Percentiles rank a stretch among this genome's conserved stretches.
phyloP scores from a whole-genome alignment of 2,888 invertebrate species.

The Diaphora mendica region DNA sequence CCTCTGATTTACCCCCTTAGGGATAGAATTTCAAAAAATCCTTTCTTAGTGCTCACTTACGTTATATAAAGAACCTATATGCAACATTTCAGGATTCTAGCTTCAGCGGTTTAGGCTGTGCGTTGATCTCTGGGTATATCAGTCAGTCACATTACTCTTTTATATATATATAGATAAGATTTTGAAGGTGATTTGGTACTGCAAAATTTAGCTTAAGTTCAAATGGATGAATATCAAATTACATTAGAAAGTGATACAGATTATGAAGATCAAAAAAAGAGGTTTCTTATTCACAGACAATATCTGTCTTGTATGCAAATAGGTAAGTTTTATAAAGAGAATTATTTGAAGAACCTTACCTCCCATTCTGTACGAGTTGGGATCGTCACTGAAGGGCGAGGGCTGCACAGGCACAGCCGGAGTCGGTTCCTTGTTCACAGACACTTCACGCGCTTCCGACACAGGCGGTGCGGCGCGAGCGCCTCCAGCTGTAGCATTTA shows the following conservation, averaged over 20 bases:
- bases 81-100: too few species aligned
- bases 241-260: not conserved
- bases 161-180: too few species aligned
- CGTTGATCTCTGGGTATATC: too few species aligned
- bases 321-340: not conserved
- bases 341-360: slow-evolving; percentile 78
- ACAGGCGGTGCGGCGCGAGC: slow-evolving; percentile 39
- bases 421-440: slow-evolving; percentile 63
- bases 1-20: too few species aligned
- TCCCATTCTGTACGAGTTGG: slow-evolving; percentile 90
- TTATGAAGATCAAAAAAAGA: too few species aligned
- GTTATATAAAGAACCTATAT: too few species aligned
- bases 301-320: too few species aligned
- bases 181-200: not conserved
- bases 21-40: too few species aligned
- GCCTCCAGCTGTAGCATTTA: slow-evolving; percentile 49
- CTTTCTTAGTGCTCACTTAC: too few species aligned
- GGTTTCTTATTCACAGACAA: too few species aligned
- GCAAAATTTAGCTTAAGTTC: not conserved
- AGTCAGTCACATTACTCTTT: too few species aligned
- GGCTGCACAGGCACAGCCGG: slow-evolving; percentile 75
- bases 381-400: slow-evolving; percentile 88
- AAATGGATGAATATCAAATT: not conserved
- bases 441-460: slow-evolving; percentile 58
- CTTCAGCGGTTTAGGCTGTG: too few species aligned